Base-by-base conservation (phyloP, 2,113 vertebrate genomes). In the Cyanoramphus novaezelandiae region DNA sequence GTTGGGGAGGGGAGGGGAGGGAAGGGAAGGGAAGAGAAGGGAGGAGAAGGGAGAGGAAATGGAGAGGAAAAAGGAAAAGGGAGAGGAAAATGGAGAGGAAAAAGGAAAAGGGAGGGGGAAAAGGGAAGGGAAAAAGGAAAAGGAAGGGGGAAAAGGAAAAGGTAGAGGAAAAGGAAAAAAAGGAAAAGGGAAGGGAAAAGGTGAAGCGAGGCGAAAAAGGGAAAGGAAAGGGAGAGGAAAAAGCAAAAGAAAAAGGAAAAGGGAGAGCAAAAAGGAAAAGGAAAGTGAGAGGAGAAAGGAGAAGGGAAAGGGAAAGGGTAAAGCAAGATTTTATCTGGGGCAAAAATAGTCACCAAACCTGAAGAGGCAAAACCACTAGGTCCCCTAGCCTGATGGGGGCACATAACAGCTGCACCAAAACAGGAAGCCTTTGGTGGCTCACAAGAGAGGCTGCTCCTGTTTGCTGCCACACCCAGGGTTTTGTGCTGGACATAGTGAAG, bases 31-130 rank as follows among this genome's bases (percentile, higher is more conserved):
- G 27, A 11, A 28, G 3, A 13, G 9, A 11, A 11, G 7, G 52
- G 1, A 52, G 5, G 8, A 24, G 2, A 28, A 27, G 13, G 49
- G 4, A 27, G 4, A 25, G 13, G 7, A 50, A 8, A 8, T 13
- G 50, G 5, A 1, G 3, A 15, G 13, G 46, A 47, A 47, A 47
- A 47, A 11, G 20, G 47, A 11, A 47, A 19, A 29, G 29, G 11
- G 10, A 21, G 21, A 11, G 5, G 47, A 13, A 47, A 19, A 31
- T 7, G 11, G 29, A 19, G 5, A 31, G 53, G 27, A 8, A 55
- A 31, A 19, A 4, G 18, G 13, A 46, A 85, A 15, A 23, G 11
- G 7, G n/a, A 52, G 10, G 28, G 19, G 25, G 14, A 9, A 17
- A 24, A 7, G 11, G 12, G 23, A 44, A 17, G 14, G 43, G 43